Evolutionary conservation across 2,113 vertebrate genomes (phyloP).

Genomic region (Grantiella picta): DNA sequence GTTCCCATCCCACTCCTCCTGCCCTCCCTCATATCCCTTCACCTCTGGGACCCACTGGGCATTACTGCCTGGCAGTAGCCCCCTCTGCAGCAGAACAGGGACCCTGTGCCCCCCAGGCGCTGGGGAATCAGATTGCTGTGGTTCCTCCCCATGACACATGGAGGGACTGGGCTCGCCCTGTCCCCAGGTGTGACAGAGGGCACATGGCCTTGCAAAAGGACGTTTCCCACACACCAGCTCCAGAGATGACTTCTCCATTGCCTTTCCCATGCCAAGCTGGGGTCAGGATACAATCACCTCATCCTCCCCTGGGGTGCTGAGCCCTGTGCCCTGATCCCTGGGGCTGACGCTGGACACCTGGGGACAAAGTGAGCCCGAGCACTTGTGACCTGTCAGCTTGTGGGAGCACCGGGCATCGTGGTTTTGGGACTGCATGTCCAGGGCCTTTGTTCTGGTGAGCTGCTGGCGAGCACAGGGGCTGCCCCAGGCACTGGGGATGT

Average conservation of each 20-base stretch:
- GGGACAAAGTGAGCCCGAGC: neutral
- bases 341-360: fast-evolving
- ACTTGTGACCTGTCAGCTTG: fast-evolving
- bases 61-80: neutral
- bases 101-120: fast-evolving
- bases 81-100: neutral
- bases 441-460: neutral
- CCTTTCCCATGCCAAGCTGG: neutral
- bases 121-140: fast-evolving
- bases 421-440: neutral
- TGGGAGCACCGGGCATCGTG: fast-evolving
- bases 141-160: neutral
- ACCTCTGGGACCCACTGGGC: neutral
- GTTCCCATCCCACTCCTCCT: neutral
- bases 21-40: neutral
- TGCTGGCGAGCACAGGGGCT: neutral
- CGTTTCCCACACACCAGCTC: fast-evolving
- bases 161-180: neutral
- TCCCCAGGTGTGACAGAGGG: neutral
- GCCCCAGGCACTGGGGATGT: too few species aligned
- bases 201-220: neutral
- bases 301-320: neutral
- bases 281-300: neutral
- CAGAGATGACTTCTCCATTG: neutral
- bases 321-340: neutral